A percentile compares a stretch with the other conserved stretches of the same genome.
phyloP scores from a whole-genome alignment of 1,140 invertebrate species.

The Tenebrio molitor region DNA sequence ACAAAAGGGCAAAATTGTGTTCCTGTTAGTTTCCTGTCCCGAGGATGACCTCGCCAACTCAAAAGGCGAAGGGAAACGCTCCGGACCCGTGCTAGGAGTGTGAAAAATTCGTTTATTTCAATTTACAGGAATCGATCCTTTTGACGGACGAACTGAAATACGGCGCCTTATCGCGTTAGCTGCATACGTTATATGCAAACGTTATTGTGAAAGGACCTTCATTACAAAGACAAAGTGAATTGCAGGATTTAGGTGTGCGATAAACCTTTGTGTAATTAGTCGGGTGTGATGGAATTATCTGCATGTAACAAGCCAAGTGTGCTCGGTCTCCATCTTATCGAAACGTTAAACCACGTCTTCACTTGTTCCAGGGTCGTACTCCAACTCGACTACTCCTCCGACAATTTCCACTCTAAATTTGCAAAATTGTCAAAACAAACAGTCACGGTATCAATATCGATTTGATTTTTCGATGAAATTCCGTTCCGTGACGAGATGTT shows the following conservation, averaged over 20 bases:
- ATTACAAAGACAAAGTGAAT: not conserved
- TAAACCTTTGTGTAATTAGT: slow-evolving; percentile 36
- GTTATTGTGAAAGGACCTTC: slow-evolving; percentile 11
- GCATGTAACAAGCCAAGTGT: slow-evolving; percentile 21
- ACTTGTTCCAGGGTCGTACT: not conserved
- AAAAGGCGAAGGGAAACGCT: not conserved
- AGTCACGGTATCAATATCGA: not conserved
- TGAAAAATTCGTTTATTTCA: slow-evolving; percentile 7
- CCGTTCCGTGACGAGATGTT: slow-evolving; percentile 3
- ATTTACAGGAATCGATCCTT: not conserved
- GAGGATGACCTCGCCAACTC: slow-evolving; percentile 7
- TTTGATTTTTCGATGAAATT: slow-evolving; percentile 27
- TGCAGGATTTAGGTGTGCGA: slow-evolving; percentile 20
- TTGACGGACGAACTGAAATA: not conserved
- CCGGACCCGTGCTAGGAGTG: not conserved
- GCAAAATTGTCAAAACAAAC: not conserved
- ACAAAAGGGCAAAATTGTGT: slow-evolving; percentile 41
- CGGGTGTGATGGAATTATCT: slow-evolving; percentile 32
- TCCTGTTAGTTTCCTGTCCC: slow-evolving; percentile 44
- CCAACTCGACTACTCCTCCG: not conserved
- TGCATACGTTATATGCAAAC: slow-evolving; percentile 10
- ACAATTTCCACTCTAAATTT: not conserved
- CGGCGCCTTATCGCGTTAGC: not conserved
- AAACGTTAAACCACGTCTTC: slow-evolving; percentile 7
- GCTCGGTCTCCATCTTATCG: slow-evolving; percentile 25